Percentiles rank a stretch among this genome's conserved stretches.
Conservation (phyloP, 2,888 invertebrate species). For the Sthenelais limicola region DNA sequence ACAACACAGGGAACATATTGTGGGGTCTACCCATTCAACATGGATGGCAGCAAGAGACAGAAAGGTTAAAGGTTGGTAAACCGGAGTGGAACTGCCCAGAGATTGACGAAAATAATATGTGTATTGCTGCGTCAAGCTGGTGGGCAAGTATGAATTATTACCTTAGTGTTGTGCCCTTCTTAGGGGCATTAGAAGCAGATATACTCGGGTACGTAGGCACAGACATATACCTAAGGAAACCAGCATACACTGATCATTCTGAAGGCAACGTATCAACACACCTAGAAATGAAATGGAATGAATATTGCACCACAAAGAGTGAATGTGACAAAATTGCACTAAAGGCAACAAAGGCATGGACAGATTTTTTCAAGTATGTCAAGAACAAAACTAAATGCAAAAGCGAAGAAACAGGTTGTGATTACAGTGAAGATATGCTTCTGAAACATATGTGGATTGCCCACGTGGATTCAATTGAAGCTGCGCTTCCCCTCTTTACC, state of each 20-base stretch:
- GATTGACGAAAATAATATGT: not conserved
- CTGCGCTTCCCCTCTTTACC: constrained; percentile 1
- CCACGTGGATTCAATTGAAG: constrained; percentile 29
- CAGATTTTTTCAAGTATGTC: constrained; percentile 5
- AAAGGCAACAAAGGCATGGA: constrained; percentile 11
- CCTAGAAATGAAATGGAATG: not conserved
- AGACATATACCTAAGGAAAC: not conserved
- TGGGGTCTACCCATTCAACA: constrained; percentile 46
- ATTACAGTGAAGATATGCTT: constrained; percentile 9
- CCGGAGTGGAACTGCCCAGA: not conserved
- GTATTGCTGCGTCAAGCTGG: constrained; percentile 44
- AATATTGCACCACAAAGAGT: constrained; percentile 3
- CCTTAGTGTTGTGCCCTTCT: constrained; percentile 44
- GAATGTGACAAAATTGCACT: not conserved
- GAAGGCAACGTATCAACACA: not conserved
- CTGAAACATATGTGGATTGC: constrained; percentile 34
- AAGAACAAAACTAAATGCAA: not conserved
- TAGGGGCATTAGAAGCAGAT: constrained; percentile 39
- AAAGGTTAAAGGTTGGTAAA: not conserved
- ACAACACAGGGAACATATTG: constrained; percentile 40
- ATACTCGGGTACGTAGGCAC: not conserved
- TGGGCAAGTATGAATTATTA: constrained; percentile 48
- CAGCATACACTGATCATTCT: not conserved
- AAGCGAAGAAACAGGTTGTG: not conserved
- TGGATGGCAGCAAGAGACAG: constrained; percentile 42